Evolutionary conservation across 2,888 invertebrate genomes (phyloP).

Genomic region (Diaphora mendica): DNA sequence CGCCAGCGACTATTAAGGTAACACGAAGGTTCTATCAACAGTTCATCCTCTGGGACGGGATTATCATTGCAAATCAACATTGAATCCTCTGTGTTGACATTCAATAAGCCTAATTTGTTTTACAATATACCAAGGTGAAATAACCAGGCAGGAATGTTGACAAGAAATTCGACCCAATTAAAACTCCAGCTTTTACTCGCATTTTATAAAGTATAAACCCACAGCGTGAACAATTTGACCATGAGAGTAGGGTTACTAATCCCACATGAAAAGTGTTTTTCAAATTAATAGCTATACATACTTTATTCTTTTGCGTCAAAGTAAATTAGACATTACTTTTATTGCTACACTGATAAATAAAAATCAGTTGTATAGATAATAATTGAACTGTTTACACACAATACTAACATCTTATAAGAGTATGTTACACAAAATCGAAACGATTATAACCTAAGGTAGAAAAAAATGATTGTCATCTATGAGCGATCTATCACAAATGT

Average conservation of each 20-base stretch:
- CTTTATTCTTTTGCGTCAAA: background rate
- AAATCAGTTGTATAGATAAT: background rate
- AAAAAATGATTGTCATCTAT: background rate
- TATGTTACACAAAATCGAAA: background rate
- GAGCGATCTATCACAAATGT: no score
- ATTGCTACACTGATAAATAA: background rate
- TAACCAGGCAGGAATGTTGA: slow-evolving; percentile 26
- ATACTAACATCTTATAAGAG: background rate
- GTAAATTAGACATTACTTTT: background rate
- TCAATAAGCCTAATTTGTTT: slow-evolving; percentile 19
- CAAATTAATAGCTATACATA: background rate
- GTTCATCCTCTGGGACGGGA: slow-evolving; percentile 59
- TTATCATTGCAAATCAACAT: slow-evolving; percentile 37
- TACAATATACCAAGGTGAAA: slow-evolving; percentile 21
- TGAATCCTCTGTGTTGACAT: slow-evolving; percentile 25
- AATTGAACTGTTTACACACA: background rate
- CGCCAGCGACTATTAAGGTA: slow-evolving; percentile 57
- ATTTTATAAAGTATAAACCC: slow-evolving; percentile 30
- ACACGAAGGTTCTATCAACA: slow-evolving; percentile 61
- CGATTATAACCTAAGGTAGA: background rate
- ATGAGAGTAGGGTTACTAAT: slow-evolving; percentile 20
- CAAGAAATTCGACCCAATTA: slow-evolving; percentile 40
- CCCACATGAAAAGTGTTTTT: background rate
- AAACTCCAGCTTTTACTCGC: slow-evolving; percentile 24
- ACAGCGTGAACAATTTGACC: slow-evolving; percentile 33